phyloP scores from a whole-genome alignment of 1,140 invertebrate genomes.

The Tetragnatha versicolor region DNA sequence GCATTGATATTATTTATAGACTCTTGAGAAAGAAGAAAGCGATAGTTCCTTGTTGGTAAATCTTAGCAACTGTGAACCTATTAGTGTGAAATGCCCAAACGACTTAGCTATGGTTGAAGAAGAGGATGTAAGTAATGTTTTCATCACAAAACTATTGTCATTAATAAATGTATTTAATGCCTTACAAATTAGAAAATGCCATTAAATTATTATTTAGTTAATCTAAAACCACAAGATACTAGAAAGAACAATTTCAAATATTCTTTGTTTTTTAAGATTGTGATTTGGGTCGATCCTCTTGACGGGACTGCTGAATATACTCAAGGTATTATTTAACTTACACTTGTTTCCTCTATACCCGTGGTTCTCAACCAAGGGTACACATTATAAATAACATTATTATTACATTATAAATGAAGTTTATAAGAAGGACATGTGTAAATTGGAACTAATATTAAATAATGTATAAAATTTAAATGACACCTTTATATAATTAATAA shows the following conservation, averaged over 20 bases:
- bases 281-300: constrained; percentile 98
- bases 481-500: background rate
- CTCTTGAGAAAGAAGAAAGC: constrained; percentile 62
- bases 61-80: constrained; percentile 74
- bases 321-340: constrained; percentile 76
- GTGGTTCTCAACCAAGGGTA: too few species aligned
- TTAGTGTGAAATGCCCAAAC: constrained; percentile 75
- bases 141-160: background rate
- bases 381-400: constrained; percentile 16
- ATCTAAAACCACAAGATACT: background rate
- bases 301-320: constrained; percentile 96
- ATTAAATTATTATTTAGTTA: background rate
- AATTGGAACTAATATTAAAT: background rate
- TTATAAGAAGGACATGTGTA: background rate
- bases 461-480: background rate
- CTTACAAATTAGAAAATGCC: background rate
- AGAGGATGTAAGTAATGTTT: constrained; percentile 66
- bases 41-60: constrained; percentile 64
- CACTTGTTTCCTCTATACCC: too few species aligned
- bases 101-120: constrained; percentile 69
- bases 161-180: background rate
- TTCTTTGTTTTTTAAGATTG: constrained; percentile 64
- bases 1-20: constrained; percentile 58
- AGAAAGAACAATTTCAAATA: background rate
- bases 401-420: background rate